Evolutionary conservation across 2,888 invertebrate genomes (phyloP).

Genomic region (Tanypteryx hageni): DNA sequence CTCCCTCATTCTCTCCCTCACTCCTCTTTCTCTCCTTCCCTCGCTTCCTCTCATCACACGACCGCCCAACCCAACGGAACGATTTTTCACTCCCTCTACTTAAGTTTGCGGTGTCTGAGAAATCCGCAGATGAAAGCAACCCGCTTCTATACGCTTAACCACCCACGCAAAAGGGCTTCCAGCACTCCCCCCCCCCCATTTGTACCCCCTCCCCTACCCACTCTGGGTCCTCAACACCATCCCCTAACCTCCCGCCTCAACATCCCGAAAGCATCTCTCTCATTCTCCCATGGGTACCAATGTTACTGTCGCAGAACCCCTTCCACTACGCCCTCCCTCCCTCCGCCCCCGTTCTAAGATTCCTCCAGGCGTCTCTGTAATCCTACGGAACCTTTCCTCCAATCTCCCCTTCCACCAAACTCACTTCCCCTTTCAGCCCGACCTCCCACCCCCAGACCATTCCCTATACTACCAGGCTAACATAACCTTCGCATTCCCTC

Average conservation of each 20-base stretch:
- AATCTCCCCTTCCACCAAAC: too few relatives aligned
- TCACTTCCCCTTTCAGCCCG: too few relatives aligned
- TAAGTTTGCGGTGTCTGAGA: slow-evolving; percentile 61
- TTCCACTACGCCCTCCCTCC: neutral
- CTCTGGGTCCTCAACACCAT: neutral
- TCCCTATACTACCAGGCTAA: neutral
- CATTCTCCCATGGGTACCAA: too few relatives aligned
- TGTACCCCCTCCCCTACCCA: too few relatives aligned
- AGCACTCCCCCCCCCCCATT: neutral
- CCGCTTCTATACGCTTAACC: slow-evolving; percentile 35
- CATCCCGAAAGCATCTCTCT: neutral
- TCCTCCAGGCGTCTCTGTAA: slow-evolving; percentile 27
- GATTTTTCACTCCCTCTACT: slow-evolving; percentile 52
- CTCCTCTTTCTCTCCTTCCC: neutral
- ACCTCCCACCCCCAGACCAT: too few relatives aligned
- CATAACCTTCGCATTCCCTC: slow-evolving; percentile 30
- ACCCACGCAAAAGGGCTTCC: neutral
- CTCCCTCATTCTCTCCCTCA: neutral
- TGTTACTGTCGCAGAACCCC: too few relatives aligned
- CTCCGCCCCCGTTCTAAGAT: neutral
- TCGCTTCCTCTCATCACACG: neutral
- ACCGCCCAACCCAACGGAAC: neutral
- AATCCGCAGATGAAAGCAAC: slow-evolving; percentile 55
- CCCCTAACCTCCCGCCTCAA: neutral
- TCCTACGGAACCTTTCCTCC: neutral